phyloP scores from a whole-genome alignment of 1,140 invertebrate genomes.

The Amphibalanus amphitrite region DNA sequence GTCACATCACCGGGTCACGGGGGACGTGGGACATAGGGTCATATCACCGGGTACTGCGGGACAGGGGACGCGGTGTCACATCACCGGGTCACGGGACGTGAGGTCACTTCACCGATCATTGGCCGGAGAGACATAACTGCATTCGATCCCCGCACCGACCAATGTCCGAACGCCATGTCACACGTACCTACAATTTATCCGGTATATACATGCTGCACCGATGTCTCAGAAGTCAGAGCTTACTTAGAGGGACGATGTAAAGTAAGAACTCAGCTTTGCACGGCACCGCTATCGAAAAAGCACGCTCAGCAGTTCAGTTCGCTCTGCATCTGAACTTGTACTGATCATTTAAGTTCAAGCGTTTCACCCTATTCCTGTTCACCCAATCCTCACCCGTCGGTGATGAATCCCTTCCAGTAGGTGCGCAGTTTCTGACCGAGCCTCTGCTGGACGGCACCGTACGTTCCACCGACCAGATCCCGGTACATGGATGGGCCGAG shows the following conservation, averaged over 20 bases:
- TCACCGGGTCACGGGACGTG: no score
- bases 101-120: no score
- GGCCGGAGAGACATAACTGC: no score
- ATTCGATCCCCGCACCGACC: no score
- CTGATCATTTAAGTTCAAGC: not conserved
- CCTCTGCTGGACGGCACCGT: not conserved
- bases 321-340: not conserved
- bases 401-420: not conserved
- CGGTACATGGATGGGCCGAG: not conserved
- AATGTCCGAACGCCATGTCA: no score
- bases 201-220: not conserved
- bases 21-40: no score
- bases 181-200: no score
- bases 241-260: no score
- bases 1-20: no score
- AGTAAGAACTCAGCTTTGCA: not conserved
- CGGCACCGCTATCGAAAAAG: not conserved
- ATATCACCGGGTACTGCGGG: no score
- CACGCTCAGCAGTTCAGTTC: not conserved
- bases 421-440: not conserved
- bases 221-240: not conserved
- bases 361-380: not conserved
- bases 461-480: not conserved
- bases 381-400: not conserved
- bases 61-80: no score